Evolutionary conservation across 2,113 vertebrate genomes (phyloP).

Genomic region (Siniperca chuatsi): DNA sequence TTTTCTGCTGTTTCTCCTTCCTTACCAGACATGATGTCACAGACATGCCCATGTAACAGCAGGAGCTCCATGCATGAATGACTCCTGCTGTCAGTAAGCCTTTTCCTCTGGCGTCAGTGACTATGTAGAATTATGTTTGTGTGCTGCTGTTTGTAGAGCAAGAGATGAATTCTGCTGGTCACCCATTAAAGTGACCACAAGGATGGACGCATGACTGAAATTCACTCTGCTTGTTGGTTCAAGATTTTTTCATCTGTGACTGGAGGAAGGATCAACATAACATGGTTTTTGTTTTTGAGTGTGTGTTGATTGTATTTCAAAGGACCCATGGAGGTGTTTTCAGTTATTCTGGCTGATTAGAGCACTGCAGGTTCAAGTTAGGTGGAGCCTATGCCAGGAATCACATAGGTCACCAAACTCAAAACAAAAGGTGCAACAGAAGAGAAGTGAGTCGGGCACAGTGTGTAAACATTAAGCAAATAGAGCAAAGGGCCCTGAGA

Average conservation of each 20-base stretch:
- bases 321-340: background rate
- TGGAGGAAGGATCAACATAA: background rate
- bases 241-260: background rate
- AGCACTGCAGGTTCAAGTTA: background rate
- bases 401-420: background rate
- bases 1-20: constrained; percentile 23
- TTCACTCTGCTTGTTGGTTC: background rate
- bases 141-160: background rate
- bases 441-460: background rate
- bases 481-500: background rate
- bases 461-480: background rate
- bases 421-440: background rate
- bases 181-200: background rate
- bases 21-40: constrained; percentile 63
- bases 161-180: background rate
- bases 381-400: background rate
- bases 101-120: constrained; percentile 25
- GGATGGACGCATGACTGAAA: background rate
- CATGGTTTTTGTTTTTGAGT: background rate
- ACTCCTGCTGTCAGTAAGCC: constrained; percentile 18
- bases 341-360: background rate
- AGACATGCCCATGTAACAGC: constrained; percentile 14
- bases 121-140: constrained; percentile 5
- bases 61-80: constrained; percentile 28
- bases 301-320: background rate